Percentiles rank a stretch among this genome's conserved stretches.
phyloP scores from a whole-genome alignment of 2,113 vertebrate species.

The Sakesphorus luctuosus region DNA sequence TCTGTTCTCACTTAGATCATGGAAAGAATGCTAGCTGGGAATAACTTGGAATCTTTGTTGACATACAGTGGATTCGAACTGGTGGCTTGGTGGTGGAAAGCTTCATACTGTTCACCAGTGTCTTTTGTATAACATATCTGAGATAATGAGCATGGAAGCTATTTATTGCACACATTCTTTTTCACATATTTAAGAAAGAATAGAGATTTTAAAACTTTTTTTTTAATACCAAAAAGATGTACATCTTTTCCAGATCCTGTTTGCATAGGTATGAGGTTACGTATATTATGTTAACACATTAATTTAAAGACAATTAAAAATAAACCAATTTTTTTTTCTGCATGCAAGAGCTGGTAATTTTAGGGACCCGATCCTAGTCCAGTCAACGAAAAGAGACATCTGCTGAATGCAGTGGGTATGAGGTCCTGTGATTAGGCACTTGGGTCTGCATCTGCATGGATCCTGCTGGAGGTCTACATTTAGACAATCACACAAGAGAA shows the following conservation, averaged over 20 bases:
- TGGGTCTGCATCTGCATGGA: conserved; percentile 40
- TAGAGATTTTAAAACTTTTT: neutral
- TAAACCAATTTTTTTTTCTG: neutral
- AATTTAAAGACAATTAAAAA: neutral
- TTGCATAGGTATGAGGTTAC: neutral
- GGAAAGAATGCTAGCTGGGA: neutral
- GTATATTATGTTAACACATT: neutral
- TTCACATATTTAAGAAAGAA: neutral
- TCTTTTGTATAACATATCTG: neutral
- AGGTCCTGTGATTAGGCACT: conserved; percentile 51
- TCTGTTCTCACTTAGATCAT: neutral
- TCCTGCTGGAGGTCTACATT: conserved; percentile 26
- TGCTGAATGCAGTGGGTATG: conserved; percentile 14
- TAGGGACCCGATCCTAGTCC: neutral
- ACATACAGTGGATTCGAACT: neutral
- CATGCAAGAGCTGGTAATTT: neutral
- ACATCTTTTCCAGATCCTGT: neutral
- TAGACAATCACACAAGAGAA: conserved; percentile 50
- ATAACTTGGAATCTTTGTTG: neutral
- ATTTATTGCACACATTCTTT: neutral
- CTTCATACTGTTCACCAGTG: neutral
- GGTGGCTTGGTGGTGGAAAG: neutral
- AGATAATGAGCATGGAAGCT: neutral
- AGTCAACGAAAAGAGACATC: conserved; percentile 10
- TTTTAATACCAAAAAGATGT: neutral